These are phyloP conservation scores for Bovichtus variegatus DNA, from an alignment of 2,797 vertebrate genomes.

Conservation along the genomic window DNA sequence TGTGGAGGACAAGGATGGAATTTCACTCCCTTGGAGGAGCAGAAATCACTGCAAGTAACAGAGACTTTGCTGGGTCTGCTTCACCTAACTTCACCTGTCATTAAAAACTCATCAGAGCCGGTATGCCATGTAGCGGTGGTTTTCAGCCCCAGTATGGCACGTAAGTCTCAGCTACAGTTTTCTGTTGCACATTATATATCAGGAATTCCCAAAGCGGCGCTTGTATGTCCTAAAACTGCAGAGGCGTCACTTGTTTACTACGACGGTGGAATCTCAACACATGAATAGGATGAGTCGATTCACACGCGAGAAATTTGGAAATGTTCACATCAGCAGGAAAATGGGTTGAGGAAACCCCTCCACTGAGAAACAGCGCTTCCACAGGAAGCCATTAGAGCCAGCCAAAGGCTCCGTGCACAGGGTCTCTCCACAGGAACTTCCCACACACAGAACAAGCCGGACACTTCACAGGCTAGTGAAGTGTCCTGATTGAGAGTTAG, in stretches of 20 bases:
- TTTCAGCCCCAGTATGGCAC: constrained; percentile 23
- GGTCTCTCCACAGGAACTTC: constrained; percentile 78
- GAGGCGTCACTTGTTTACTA: constrained; percentile 48
- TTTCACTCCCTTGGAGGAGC: constrained; percentile 82
- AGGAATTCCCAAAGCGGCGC: not conserved
- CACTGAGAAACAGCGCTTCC: constrained; percentile 71
- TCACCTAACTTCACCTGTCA: constrained; percentile 82
- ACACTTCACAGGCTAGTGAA: constrained; percentile 49
- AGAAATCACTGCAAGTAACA: constrained; percentile 84
- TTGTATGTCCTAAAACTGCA: constrained; percentile 1
- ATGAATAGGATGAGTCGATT: constrained; percentile 54
- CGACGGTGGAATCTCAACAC: constrained; percentile 41
- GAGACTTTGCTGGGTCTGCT: constrained; percentile 66
- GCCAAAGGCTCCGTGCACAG: constrained; percentile 58
- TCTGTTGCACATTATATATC: constrained; percentile 14
- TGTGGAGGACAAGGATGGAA: constrained; percentile 83
- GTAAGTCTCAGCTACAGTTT: constrained; percentile 15
- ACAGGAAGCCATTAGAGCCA: constrained; percentile 79
- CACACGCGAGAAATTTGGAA: constrained; percentile 70
- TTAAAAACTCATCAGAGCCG: constrained; percentile 56
- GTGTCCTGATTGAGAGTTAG: constrained; percentile 25
- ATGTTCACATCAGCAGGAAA: constrained; percentile 82
- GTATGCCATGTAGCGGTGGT: constrained; percentile 21
- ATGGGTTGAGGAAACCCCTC: constrained; percentile 76
- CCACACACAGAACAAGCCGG: constrained; percentile 47